Base-by-base conservation (phyloP, 1,140 invertebrate genomes). In the Pseudomyrmex gracilis region DNA sequence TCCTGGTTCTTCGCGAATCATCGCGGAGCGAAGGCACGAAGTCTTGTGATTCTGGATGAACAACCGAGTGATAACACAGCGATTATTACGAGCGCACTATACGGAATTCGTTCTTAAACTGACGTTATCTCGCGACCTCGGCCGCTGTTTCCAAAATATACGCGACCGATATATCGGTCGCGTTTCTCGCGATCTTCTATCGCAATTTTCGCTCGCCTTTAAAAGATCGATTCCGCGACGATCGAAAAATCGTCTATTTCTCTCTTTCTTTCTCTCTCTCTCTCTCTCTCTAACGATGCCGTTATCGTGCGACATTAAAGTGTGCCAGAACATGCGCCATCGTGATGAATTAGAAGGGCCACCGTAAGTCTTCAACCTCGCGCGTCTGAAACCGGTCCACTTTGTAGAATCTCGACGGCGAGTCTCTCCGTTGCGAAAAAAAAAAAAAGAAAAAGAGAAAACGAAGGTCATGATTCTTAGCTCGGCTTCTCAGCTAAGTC, bases 1-100 rank as follows among this genome's bases (percentile, higher is more conserved):
- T 80, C 66, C 76, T 80, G 53, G 51, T 58, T 68, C 43, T 34
- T 60, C 10, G 53, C 53, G 10, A 67, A 22, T 67, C 17, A 67
- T 67, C 20, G 43, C n/a, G n/a, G 10, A 57, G 15, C 45, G 13
- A 47, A 53, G 12, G 53, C 64, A n/a, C 17, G 17, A 34, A 22
- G 17, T 20, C 8, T 24, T 5, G 17, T 10, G 20, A 4, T 80
- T n/a, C n/a, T n/a, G 12, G 66, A 80, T 80, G 66, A 80, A 80
- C 66, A 80, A 80, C 53, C 53, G 66, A 24, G 13, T 34, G 45
- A 70, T 68, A 51, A 80, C 53, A 58, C 20, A 4, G 13, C 43
- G 3, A 1, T 17, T 34, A 58, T 78, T 53, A 78, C 15, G 10
- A 49, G 66, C 43, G 45, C 8, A 64, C 51, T 76, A 76, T 76